Percentiles rank a stretch among this genome's conserved stretches.
Evolutionary conservation across 2,113 vertebrate genomes (phyloP).

Genomic region (Pluvialis apricaria): DNA sequence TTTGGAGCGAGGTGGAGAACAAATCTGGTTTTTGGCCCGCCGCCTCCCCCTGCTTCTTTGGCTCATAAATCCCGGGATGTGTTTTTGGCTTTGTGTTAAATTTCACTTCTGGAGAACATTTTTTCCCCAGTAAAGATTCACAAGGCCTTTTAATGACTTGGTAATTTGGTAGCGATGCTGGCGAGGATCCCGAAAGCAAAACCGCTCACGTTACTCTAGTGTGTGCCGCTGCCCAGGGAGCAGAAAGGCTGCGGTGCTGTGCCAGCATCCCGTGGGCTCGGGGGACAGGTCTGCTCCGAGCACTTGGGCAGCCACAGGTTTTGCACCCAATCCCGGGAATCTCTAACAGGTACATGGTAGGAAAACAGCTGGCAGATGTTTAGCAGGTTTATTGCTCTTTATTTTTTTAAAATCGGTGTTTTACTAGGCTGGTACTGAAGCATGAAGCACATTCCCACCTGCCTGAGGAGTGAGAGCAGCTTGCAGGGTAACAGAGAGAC

Average conservation of each 20-base stretch:
- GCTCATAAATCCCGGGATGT: neutral
- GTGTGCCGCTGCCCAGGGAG: neutral
- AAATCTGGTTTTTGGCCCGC: neutral
- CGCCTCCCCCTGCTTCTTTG: neutral
- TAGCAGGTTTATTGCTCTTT: neutral
- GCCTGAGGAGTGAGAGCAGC: neutral
- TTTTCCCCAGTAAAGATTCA: neutral
- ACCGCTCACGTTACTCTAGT: accelerated
- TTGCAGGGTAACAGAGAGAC: neutral
- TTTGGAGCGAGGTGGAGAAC: neutral
- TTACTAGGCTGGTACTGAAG: neutral
- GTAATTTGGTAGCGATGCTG: neutral
- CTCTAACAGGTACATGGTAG: neutral
- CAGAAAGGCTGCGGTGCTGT: accelerated
- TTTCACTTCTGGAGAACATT: neutral
- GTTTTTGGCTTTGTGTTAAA: neutral
- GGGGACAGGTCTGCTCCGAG: neutral
- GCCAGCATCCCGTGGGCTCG: neutral
- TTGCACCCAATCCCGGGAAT: neutral
- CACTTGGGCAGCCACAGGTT: neutral
- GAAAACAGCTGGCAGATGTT: neutral
- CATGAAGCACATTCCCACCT: neutral
- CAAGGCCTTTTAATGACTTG: neutral
- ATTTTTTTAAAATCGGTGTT: neutral
- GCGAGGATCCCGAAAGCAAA: neutral